Conservation (phyloP, 2,888 invertebrate species). For the Nephrotoma appendiculata region DNA sequence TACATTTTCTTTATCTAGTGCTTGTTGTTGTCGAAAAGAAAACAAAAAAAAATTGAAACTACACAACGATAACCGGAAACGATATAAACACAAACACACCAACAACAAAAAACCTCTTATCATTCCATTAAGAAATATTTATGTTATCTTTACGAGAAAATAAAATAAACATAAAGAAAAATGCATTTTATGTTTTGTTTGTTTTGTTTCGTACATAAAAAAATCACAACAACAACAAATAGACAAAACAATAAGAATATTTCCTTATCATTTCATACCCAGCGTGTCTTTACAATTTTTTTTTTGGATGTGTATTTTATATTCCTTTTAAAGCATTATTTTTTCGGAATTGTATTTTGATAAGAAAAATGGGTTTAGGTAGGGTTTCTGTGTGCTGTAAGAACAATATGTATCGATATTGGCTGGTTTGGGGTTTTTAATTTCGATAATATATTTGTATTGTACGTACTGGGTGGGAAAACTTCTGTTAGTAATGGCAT, state of each 20-base stretch:
- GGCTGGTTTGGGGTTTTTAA: not conserved
- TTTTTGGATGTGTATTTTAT: not conserved
- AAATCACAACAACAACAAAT: not conserved
- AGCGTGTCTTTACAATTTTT: not conserved
- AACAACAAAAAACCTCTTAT: not conserved
- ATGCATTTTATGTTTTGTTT: not conserved
- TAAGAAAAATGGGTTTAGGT: not conserved
- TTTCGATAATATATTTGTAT: not conserved
- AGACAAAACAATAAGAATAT: not conserved
- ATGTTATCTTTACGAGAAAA: not conserved
- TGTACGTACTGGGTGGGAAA: not conserved
- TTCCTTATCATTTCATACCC: not conserved
- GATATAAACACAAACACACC: not conserved
- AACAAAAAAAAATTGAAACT: not conserved
- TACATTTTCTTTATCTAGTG: not conserved
- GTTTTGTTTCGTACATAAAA: not conserved
- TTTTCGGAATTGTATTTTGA: not conserved
- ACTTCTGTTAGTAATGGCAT: not conserved
- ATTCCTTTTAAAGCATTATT: not conserved
- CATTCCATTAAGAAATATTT: not conserved
- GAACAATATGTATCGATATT: not conserved
- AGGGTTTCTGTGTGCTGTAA: not conserved
- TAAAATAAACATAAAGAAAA: not conserved
- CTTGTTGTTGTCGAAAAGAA: not conserved
- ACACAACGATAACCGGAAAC: not conserved